Percentiles rank a stretch among this genome's conserved stretches.
Conservation (phyloP, 2,113 vertebrate species). For the Thamnophis sirtalis region DNA sequence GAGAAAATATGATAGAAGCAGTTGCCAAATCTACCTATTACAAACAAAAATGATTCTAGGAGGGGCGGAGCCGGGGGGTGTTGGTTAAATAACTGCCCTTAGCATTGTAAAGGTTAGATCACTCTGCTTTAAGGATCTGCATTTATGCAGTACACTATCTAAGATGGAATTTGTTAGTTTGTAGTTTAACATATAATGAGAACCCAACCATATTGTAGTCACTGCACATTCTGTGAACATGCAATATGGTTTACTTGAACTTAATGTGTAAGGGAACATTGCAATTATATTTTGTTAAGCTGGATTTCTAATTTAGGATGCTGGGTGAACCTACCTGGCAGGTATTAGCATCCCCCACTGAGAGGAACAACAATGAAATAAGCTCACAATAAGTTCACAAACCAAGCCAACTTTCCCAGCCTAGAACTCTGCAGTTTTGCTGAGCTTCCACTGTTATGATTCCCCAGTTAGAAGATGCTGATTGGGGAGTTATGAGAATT, state of each 20-base stretch:
- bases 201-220: neutral
- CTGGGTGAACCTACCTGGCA: neutral
- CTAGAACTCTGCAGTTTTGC: neutral
- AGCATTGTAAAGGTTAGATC: neutral
- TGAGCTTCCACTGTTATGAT: neutral
- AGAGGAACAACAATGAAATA: neutral
- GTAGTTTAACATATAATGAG: neutral
- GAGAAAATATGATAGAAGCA: neutral
- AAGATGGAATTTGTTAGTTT: neutral
- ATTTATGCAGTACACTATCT: neutral
- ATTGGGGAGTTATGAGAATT: neutral
- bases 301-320: neutral
- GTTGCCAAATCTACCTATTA: neutral
- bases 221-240: neutral
- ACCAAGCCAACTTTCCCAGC: neutral
- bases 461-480: neutral
- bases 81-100: neutral
- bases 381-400: neutral
- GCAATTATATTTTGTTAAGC: neutral
- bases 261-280: neutral
- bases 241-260: neutral
- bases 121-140: neutral
- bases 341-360: neutral
- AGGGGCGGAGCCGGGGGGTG: no score
- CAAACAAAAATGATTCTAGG: neutral